Base-by-base conservation (phyloP, 2,888 invertebrate species). In the Philereme vetulata region DNA sequence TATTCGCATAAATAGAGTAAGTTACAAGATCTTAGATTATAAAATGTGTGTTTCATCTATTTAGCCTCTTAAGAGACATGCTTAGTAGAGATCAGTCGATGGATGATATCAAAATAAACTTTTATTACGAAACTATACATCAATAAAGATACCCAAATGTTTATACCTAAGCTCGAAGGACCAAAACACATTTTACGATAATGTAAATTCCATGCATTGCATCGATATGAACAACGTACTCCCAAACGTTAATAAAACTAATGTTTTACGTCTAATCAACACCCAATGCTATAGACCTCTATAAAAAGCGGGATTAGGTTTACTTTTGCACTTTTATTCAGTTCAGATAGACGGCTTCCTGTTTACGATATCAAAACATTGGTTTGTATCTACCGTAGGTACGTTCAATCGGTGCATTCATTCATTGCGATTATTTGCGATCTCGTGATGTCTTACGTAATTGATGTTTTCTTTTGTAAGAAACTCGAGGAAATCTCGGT, bases 331-430 rank as follows among this genome's bases (percentile, higher is more conserved):
- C 40, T 58, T 60, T 63, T 45, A 54, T 60, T 56, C 51, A 56
- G 40, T 61, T 9, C 49, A 6, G 51, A 46, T 46, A 45, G 47
- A 58, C 48, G 10, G 62, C 54, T 65, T 69, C 67, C 69, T 69
- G 69, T 69, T 69, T 67, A 67, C 64, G 10, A 40, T 44, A 35
- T 56, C 44, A 21, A 44, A 50, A 34, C 40, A 53, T 55, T 57
- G 50, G 46, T 57, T 60, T 58, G 62, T 44, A 43, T 32, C 51
- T 43, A 38, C 10, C 36, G 52, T n/a, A n/a, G n/a, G n/a, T 57
- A 58, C 33, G 60, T 56, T n/a, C 54, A 47, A 55, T 63, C 65
- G 60, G 54, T 47, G 47, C 21, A 43, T 59, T 52, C 67, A 67
- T 67, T 67, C 66, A 67, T 55, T n/a, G 11, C 50, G 50, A 8